Conservation (phyloP, 2,888 invertebrate genomes). For the Chrysotoxum bicinctum region DNA sequence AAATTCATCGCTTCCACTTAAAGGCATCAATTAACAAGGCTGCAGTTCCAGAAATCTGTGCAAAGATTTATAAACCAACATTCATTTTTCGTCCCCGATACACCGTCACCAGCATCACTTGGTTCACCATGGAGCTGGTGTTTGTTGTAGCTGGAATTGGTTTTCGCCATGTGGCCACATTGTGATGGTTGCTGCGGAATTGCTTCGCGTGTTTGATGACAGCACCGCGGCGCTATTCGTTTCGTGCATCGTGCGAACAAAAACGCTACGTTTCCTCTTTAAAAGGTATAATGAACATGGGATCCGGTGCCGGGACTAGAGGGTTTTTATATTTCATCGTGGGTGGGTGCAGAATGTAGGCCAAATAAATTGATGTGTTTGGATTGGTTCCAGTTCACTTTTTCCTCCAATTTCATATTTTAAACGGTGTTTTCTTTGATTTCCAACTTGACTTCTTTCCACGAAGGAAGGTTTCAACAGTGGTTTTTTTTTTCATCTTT, state of each 20-base stretch:
- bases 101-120: neutral
- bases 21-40: slow-evolving; percentile 14
- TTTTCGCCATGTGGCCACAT: slow-evolving; percentile 53
- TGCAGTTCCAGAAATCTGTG: slow-evolving; percentile 20
- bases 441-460: slow-evolving; percentile 16
- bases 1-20: neutral
- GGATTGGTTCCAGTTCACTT: slow-evolving; percentile 1
- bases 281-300: neutral
- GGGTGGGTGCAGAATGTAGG: slow-evolving; percentile 13
- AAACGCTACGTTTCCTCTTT: slow-evolving; percentile 24
- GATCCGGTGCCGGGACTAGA: neutral
- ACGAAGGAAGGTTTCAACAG: neutral
- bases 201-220: slow-evolving; percentile 25
- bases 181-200: slow-evolving; percentile 38
- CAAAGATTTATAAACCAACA: slow-evolving; percentile 37
- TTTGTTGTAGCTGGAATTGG: slow-evolving; percentile 8
- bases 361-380: slow-evolving; percentile 45
- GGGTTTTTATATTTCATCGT: neutral
- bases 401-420: slow-evolving; percentile 6
- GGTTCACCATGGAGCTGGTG: neutral
- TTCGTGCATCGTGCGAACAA: slow-evolving; percentile 15
- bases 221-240: neutral
- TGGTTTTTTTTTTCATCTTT: slow-evolving; percentile 42
- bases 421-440: slow-evolving; percentile 13
- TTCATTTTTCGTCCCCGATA: slow-evolving; percentile 13